phyloP scores from a whole-genome alignment of 2,888 invertebrate species.

The Stenchaetothrips biformis region DNA sequence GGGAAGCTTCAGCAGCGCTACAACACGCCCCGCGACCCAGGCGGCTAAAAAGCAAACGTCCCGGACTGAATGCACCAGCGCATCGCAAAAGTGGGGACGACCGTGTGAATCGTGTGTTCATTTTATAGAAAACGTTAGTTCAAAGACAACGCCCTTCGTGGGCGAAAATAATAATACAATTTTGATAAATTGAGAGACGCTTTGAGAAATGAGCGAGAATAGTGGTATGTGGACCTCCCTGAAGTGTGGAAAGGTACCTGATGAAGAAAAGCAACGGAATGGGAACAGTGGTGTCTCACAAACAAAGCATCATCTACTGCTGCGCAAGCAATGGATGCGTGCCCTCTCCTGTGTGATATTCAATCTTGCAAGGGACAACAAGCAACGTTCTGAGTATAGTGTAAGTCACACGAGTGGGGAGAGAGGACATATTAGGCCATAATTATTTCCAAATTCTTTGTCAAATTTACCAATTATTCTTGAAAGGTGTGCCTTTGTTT shows the following conservation, averaged over 20 bases:
- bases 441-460: constrained; percentile 2
- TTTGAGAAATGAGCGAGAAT: background rate
- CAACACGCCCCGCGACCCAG: background rate
- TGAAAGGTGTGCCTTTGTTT: constrained; percentile 17
- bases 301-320: background rate
- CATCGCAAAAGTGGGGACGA: background rate
- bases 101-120: background rate
- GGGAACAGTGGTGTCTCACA: background rate
- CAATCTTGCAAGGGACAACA: too few species aligned
- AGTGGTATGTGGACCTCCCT: background rate
- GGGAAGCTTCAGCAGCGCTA: background rate
- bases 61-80: too few species aligned
- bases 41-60: too few species aligned
- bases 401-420: background rate
- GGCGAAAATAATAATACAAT: background rate
- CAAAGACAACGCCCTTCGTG: background rate
- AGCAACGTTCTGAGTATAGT: too few species aligned
- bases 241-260: background rate
- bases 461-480: constrained; percentile 6
- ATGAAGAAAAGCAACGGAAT: background rate
- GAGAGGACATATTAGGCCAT: constrained; percentile 9
- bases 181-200: background rate
- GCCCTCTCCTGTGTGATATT: too few species aligned
- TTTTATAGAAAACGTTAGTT: background rate
- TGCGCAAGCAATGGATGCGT: background rate